Base-by-base conservation (phyloP, 2,888 invertebrate species). In the Dynastes tityus region DNA sequence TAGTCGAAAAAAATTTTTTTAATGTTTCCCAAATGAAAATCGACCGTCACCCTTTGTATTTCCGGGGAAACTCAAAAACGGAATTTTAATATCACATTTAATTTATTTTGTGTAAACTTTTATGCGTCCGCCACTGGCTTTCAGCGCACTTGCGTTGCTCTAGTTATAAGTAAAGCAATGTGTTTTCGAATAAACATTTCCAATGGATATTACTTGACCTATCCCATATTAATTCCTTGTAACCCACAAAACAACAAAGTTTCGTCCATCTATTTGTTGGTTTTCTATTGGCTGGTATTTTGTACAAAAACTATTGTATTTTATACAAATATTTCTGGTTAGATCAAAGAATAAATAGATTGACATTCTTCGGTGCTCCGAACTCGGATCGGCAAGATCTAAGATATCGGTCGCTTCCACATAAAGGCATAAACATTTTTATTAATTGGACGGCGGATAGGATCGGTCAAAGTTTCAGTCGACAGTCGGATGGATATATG, bases 401-500 rank as follows among this genome's bases (percentile, higher is more conserved):
- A 67, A 76, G 67, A 68, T 76, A 67, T n/a, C 40, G 51, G 76
- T 29, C 29, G 75, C 75, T 51, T 63, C 67, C 67, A 68, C 51
- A 76, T 67, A 76, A 76, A 76, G 37, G 76, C 76, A 76, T 76
- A 76, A 76, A 68, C 55, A 76, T 76, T 76, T 76, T 76, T 76
- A 76, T 76, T 76, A 76, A 76, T 76, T 76, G 45, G 76, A 76
- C 76, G 67, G 76, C 55, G 37, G 67, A 53, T 55, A 55, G 65
- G 51, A 22, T 32, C 49, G 49, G 67, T 68, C 65, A 68, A 73
- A 73, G 73, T 73, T 73, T 58, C 37, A 11, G 73, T 58, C 58
- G 58, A 73, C 58, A 58, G 16, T 58, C 13, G 58, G 73, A 73
- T 49, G 71, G 37, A 71, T 58, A 71, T 58, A 71, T 71, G 53